Conservation (phyloP, 2,113 vertebrate species). For the Indicator indicator region DNA sequence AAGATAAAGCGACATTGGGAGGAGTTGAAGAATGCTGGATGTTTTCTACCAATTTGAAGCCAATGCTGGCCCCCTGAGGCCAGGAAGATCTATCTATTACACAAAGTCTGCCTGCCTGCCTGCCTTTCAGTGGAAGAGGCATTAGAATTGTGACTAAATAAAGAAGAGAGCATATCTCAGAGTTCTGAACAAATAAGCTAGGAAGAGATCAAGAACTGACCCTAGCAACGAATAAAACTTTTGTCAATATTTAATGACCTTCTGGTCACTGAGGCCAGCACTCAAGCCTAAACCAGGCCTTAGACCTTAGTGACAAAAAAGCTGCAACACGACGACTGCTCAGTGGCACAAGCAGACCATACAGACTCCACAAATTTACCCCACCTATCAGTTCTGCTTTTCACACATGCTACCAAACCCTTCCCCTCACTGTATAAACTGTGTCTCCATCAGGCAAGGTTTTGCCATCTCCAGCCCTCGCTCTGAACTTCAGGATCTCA, state of each 20-base stretch:
- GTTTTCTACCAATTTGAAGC: background rate
- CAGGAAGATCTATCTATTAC: background rate
- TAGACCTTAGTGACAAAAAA: background rate
- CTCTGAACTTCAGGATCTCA: background rate
- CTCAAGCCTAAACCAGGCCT: background rate
- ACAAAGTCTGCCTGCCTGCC: background rate
- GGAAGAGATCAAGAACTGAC: background rate
- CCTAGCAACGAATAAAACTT: background rate
- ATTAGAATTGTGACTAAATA: background rate
- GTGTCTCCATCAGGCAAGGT: background rate
- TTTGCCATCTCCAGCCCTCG: background rate
- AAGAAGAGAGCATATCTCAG: background rate
- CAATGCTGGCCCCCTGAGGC: background rate
- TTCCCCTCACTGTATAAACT: background rate
- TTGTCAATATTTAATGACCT: background rate
- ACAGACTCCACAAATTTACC: background rate
- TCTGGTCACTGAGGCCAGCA: background rate
- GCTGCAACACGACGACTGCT: background rate
- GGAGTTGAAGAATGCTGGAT: background rate
- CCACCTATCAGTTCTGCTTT: background rate
- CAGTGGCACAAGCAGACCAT: background rate
- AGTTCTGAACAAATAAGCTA: background rate
- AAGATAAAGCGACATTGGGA: background rate
- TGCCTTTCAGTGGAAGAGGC: background rate
- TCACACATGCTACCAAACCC: background rate